Base-by-base conservation (phyloP, 2,888 invertebrate species). In the Monopis laevigella region DNA sequence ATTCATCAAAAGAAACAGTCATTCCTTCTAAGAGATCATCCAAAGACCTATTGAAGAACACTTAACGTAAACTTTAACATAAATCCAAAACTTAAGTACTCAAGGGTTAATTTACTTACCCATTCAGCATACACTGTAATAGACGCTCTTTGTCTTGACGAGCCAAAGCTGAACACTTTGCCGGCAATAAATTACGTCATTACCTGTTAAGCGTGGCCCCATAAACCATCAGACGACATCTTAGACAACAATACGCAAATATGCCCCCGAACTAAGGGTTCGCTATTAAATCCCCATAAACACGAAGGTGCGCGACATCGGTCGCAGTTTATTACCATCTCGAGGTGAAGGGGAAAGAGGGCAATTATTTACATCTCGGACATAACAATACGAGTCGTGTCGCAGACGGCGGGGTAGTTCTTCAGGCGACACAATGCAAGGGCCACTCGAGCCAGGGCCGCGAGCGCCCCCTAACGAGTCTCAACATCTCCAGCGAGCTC, bases 361-460 rank as follows among this genome's bases (percentile, higher is more conserved):
- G 77, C 77, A 78, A 80, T 80, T 80, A 78, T 67, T 69, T 65
- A 65, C 67, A 70, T 71, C 75, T 75, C 70, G 77, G 77, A 77
- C 77, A 74, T 72, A 73, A 74, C 73, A 61, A 69, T 44, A 43
- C 36, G 36, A 24, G 40, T n/a, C n/a, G 38, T 29, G 38, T 14
- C 21, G 34, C 11, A 18, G 41, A 36, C 35, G 36, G 16, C 28
- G 41, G 35, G 29, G 70, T 71, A 70, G 72, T 69, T 59, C 73
- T 75, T 66, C 56, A 39, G 26, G 29, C 69, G 54, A 66, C 77
- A 78, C 78, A 78, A 78, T 78, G 64, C 44, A 41, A 72, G 58
- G 53, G 55, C 60, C 73, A 63, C 78, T 77, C 70, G 68, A 74
- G 62, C 62, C 61, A 58, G 32, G 38, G 43, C 44, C 41, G 40